Evolutionary conservation across 2,113 vertebrate genomes (phyloP).

Genomic region (Sinocyclocheilus maitianheensis): DNA sequence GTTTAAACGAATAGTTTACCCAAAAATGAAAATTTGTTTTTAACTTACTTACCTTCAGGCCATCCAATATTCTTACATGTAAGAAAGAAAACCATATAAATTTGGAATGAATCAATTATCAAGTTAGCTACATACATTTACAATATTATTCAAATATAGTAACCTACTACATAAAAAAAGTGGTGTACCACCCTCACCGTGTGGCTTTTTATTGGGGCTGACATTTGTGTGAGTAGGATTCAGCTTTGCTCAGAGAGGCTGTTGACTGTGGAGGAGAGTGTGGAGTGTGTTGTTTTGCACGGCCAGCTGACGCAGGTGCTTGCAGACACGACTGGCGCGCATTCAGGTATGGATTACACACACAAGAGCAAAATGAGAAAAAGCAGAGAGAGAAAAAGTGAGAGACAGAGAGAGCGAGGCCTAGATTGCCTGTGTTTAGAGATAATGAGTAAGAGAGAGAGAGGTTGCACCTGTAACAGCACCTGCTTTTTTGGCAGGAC

Average conservation of each 20-base stretch:
- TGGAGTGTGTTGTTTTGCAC: slow-evolving; percentile 34
- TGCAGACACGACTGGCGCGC: slow-evolving; percentile 46
- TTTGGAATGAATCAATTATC: neutral
- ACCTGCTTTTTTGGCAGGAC: slow-evolving; percentile 39
- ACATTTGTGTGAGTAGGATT: neutral
- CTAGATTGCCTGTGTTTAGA: neutral
- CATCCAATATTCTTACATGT: neutral
- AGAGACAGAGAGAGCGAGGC: neutral
- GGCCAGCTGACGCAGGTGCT: slow-evolving; percentile 43
- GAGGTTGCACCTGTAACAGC: slow-evolving; percentile 9
- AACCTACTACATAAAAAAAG: neutral
- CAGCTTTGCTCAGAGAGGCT: slow-evolving; percentile 16
- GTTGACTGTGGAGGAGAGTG: slow-evolving; percentile 30
- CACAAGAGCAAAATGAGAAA: slow-evolving; percentile 9
- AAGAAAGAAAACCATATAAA: neutral
- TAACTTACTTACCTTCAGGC: no score
- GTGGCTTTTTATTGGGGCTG: neutral
- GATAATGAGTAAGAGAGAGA: slow-evolving; percentile 36
- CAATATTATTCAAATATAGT: neutral
- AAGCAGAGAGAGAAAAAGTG: neutral
- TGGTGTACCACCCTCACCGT: neutral
- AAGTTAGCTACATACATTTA: neutral
- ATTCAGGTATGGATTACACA: slow-evolving; percentile 51
- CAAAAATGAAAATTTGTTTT: no score
- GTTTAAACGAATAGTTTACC: no score